A percentile compares a stretch with the other conserved stretches of the same genome.
phyloP scores from a whole-genome alignment of 2,113 vertebrate species.

The Chauna torquata region DNA sequence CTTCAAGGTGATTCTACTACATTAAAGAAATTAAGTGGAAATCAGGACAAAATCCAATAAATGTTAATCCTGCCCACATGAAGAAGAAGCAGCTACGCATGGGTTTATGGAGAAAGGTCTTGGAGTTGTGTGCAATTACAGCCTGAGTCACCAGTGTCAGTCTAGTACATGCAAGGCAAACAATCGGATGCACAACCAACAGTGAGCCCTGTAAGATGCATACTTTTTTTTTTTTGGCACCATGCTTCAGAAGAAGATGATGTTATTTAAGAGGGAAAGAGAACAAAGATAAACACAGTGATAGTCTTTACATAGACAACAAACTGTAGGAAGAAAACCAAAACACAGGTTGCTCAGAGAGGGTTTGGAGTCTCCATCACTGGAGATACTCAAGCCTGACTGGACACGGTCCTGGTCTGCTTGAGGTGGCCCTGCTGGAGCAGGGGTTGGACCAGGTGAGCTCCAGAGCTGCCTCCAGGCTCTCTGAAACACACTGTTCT shows the following conservation, averaged over 20 bases:
- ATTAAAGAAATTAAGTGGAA: neutral
- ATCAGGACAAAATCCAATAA: neutral
- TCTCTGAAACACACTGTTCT: neutral
- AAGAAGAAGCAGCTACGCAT: neutral
- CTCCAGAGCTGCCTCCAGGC: neutral
- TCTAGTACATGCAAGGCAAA: neutral
- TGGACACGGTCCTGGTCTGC: rapidly evolving
- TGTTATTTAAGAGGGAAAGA: neutral
- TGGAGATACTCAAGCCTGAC: neutral
- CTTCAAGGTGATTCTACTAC: neutral
- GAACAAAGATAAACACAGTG: neutral
- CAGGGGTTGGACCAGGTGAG: neutral
- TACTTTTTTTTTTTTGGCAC: no score
- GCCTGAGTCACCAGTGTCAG: neutral
- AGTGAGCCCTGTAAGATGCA: neutral
- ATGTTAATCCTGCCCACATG: neutral
- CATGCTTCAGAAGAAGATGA: neutral
- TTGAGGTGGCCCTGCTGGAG: neutral
- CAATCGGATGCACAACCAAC: neutral
- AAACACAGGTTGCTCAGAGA: neutral
- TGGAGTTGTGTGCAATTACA: neutral
- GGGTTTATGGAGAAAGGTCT: neutral
- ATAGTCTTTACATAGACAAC: rapidly evolving
- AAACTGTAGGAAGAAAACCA: neutral
- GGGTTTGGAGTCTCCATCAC: neutral